Base-by-base conservation (phyloP, 2,888 invertebrate genomes). In the Alentia gelatinosa region DNA sequence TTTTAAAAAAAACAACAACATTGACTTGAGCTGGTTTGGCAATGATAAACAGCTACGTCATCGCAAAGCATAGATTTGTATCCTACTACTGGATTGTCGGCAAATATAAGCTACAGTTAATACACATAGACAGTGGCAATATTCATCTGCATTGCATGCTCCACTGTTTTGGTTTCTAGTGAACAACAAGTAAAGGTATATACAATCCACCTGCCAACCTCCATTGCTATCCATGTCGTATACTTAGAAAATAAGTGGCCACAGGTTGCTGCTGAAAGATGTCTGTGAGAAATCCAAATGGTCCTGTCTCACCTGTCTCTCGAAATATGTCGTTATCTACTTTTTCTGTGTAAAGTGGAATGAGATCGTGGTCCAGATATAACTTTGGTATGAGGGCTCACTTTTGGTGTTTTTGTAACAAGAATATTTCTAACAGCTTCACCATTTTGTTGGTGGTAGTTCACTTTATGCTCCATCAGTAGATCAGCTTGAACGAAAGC, bases 371-470 rank as follows among this genome's bases (percentile, higher is more conserved):
- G 19, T 19, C 79, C 37, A 39, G 79, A 79, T 0, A 79, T 39
- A 0, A 79, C 79, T 35, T 79, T 79, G 37, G 79, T 35, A 19
- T 39, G 79, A 35, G 79, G 79, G n/a, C 37, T 79, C 15, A 79
- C 79, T 39, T 79, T 79, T 3, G 79, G 79, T 39, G 39, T 39
- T 79, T 79, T 79, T 39, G 79, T 37, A 0, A 9, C 30, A 15
- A 86, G 50, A 26, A 86, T 86, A 30, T 47, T 86, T 42, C 86
- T 42, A 9, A 86, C 86, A 7, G 33, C 86, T 12, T 86, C 86
- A 26, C 86, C 86, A 30, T 86, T 86, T 30, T 86, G 86, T 86
- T 86, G 86, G 42, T 86, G 86, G 47, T 86, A 86, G 26, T 86
- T 86, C 35, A 86, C 47, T 23, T 86, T 86, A 30, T 86, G 86